Evolutionary conservation across 2,888 invertebrate species (phyloP), one percentile per base, ranked within the genome.

Genomic region (Brachyptera putata): DNA sequence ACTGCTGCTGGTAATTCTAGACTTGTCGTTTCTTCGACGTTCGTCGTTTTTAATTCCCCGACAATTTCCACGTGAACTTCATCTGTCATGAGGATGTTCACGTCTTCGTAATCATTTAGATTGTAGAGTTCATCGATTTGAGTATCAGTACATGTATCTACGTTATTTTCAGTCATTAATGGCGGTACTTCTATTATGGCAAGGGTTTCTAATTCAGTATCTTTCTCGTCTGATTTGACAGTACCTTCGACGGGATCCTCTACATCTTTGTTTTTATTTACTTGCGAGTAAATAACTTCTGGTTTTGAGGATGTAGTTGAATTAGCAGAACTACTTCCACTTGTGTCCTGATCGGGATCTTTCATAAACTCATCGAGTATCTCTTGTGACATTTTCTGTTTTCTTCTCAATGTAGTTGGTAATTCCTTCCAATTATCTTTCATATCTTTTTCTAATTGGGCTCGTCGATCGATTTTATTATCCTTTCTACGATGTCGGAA

Each of bases 401-500:
- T 61, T 21, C 60, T 43, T 30, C 75, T 66, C 56, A 76, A 59
- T 0, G 76, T 76, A 37, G 71, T 72, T 5, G 76, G 76, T 55
- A 76, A 61, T 39, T 76, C 75, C 11, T 73, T 73, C 76, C 76
- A 76, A 61, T 73, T 65, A 43, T 53, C 61, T 46, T 62, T 58
- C 66, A 65, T 67, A 43, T 65, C 63, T 43, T 60, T 58, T 36
- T 65, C 65, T 25, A 65, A 56, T 7, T 63, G 61, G 9, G 61
- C 63, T 16, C 64, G 49, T 1, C 65, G 39, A 18, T 66, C 64
- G 14, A 39, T 50, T n/a, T 53, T 58, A 43, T 43, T 50, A 5
- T 18, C 34, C 58, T 61, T 61, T 48, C 46, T 53, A 14, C 58
- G 43, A 37, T 58, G 56, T 26, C 61, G 41, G 46, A 61, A 61